A percentile compares a stretch with the other conserved stretches of the same genome.
These are phyloP conservation scores for Salvelinus sp. DNA, from an alignment of 2,113 vertebrate genomes.

Conservation along the genomic window DNA sequence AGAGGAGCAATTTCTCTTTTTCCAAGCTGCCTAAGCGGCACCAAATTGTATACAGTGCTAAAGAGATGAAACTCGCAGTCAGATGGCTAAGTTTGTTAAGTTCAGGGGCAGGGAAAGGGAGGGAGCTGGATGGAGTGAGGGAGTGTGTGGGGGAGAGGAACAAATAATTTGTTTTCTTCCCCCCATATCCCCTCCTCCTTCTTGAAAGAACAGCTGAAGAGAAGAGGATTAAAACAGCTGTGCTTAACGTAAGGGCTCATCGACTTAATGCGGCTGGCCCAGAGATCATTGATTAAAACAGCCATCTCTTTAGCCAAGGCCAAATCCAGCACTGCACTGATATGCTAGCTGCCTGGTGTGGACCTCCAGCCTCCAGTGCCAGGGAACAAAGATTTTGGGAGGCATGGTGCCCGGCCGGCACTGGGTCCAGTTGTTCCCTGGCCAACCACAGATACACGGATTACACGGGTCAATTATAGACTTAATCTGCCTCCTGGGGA, in stretches of 20 bases:
- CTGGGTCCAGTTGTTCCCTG: conserved; percentile 29
- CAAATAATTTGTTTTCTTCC: conserved; percentile 80
- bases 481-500: conserved; percentile 95
- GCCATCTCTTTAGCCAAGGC: conserved; percentile 84
- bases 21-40: conserved; percentile 55
- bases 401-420: conserved; percentile 27
- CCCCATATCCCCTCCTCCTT: conserved; percentile 40
- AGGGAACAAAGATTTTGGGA: background rate
- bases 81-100: conserved; percentile 74
- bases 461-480: conserved; percentile 99
- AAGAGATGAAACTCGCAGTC: conserved; percentile 77
- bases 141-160: background rate
- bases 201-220: conserved; percentile 89
- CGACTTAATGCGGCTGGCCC: conserved; percentile 78
- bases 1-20: conserved; percentile 67
- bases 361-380: background rate
- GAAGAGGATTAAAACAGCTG: conserved; percentile 96
- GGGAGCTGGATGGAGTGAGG: background rate
- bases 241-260: conserved; percentile 88
- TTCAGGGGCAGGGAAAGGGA: conserved; percentile 54
- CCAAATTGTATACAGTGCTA: conserved; percentile 67
- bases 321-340: conserved; percentile 82
- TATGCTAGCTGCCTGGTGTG: conserved; percentile 58
- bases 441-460: conserved; percentile 85
- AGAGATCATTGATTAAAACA: conserved; percentile 96